These are phyloP conservation scores for Ibidorhyncha struthersii DNA, from an alignment of 2,113 vertebrate genomes.

Conservation along the genomic window DNA sequence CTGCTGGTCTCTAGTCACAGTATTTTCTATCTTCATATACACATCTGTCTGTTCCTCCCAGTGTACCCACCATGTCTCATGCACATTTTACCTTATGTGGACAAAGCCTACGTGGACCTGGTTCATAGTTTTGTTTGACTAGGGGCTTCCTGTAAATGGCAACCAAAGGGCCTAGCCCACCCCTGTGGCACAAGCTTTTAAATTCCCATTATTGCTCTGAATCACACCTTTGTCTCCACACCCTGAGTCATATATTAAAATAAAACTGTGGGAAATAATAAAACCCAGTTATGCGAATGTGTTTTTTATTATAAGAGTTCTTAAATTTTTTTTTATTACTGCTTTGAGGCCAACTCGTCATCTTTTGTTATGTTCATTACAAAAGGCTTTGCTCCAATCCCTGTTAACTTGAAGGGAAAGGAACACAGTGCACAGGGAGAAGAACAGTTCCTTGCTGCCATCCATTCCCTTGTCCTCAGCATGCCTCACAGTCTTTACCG, in stretches of 20 bases:
- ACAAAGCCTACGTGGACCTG: not conserved
- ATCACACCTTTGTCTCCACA: slow-evolving; percentile 61
- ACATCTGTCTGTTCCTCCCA: not conserved
- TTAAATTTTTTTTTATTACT: slow-evolving; percentile 45
- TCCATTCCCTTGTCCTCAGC: not conserved
- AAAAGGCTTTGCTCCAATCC: slow-evolving; percentile 32
- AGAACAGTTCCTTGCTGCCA: not conserved
- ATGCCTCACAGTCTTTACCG: not conserved
- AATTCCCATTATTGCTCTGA: slow-evolving; percentile 56
- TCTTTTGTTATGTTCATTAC: slow-evolving; percentile 54
- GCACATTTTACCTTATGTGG: not conserved
- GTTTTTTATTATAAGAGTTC: slow-evolving; percentile 48
- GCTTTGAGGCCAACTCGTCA: slow-evolving; percentile 52
- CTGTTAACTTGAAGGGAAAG: slow-evolving; percentile 13
- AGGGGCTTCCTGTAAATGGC: slow-evolving; percentile 12
- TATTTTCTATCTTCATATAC: not conserved
- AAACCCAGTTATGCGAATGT: slow-evolving; percentile 52
- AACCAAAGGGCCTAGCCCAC: slow-evolving; percentile 10
- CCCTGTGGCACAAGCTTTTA: slow-evolving; percentile 34
- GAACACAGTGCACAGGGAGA: not conserved
- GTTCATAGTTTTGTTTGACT: not conserved
- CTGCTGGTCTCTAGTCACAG: not conserved
- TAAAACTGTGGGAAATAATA: slow-evolving; percentile 70
- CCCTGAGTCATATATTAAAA: slow-evolving; percentile 57
- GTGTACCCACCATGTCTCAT: not conserved